phyloP scores from a whole-genome alignment of 2,113 vertebrate species.

The Catharus fuscescens region DNA sequence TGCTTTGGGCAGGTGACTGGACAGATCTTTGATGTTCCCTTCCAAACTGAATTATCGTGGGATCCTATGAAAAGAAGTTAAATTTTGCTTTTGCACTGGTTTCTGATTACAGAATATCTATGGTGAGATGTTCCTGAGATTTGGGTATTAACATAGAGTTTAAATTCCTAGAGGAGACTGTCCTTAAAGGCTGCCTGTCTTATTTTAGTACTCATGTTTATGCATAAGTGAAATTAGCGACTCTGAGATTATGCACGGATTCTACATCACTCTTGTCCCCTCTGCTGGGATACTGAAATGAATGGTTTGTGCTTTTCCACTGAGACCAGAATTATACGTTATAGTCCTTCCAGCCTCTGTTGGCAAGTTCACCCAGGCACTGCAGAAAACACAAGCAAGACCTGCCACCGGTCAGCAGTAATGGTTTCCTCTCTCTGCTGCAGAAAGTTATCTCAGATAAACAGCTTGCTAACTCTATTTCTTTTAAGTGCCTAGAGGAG shows the following conservation, averaged over 20 bases:
- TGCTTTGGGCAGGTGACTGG: not conserved
- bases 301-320: not conserved
- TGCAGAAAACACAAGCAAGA: not conserved
- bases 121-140: not conserved
- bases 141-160: not conserved
- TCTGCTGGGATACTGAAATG: not conserved
- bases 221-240: constrained; percentile 21
- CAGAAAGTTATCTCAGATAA: constrained; percentile 40
- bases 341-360: not conserved
- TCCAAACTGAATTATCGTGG: not conserved
- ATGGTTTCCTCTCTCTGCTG: not conserved
- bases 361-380: not conserved
- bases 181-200: not conserved
- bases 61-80: not conserved
- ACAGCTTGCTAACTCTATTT: constrained; percentile 24
- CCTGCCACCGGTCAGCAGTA: not conserved
- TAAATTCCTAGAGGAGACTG: not conserved
- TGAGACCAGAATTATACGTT: not conserved
- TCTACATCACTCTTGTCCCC: not conserved
- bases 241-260: not conserved
- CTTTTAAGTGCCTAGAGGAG: not conserved
- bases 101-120: not conserved
- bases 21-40: not conserved
- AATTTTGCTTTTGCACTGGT: not conserved
- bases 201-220: constrained; percentile 45